Evolutionary conservation across 2,797 vertebrate species (phyloP).

Genomic region (Rhynchotus rufescens): DNA sequence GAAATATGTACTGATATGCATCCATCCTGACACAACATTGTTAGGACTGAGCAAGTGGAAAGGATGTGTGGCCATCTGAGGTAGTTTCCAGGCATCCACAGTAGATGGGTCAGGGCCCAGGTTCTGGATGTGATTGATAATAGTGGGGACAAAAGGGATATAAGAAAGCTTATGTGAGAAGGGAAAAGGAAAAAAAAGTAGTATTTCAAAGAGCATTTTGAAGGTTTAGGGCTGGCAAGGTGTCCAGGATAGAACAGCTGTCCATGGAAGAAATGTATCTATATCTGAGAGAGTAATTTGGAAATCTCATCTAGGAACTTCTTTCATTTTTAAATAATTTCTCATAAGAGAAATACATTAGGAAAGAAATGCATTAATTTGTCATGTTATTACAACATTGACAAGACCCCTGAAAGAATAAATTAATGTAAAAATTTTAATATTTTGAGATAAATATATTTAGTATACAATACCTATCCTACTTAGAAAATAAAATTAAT

Average conservation of each 20-base stretch:
- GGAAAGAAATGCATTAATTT: neutral
- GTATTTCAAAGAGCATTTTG: neutral
- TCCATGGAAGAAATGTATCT: neutral
- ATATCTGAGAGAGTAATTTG: neutral
- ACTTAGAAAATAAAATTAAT: constrained; percentile 3
- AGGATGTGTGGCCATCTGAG: neutral
- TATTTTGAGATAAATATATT: neutral
- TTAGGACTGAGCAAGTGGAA: neutral
- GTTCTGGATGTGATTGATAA: neutral
- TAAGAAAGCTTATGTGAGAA: neutral
- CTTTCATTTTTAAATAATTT: neutral
- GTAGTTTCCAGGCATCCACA: neutral
- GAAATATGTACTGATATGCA: too few species aligned
- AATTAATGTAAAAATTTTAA: neutral
- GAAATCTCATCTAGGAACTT: neutral
- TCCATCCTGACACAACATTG: neutral
- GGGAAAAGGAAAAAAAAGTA: neutral
- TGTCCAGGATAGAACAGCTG: neutral
- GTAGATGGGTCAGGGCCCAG: neutral
- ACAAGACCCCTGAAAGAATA: neutral
- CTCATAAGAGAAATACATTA: neutral
- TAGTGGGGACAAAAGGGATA: neutral
- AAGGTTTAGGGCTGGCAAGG: neutral
- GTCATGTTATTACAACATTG: neutral
- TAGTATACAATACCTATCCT: neutral